Conservation (phyloP, 2,113 vertebrate genomes). For the Oncorhynchus gorbuscha region DNA sequence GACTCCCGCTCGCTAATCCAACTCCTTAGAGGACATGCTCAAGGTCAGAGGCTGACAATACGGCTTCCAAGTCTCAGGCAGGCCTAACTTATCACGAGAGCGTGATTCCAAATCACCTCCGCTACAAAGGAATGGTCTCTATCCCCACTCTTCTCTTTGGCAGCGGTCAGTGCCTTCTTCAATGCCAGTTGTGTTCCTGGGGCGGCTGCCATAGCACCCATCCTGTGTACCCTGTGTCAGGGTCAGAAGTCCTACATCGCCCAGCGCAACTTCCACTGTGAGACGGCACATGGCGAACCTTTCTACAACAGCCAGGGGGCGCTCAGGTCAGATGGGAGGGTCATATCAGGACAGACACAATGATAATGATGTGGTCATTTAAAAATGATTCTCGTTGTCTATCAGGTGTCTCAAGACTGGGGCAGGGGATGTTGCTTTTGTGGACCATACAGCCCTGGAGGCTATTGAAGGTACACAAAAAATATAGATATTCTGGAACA, state of each 20-base stretch:
- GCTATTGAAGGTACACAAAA: slow-evolving; percentile 73
- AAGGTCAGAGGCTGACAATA: neutral
- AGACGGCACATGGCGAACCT: slow-evolving; percentile 82
- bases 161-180: slow-evolving; percentile 82
- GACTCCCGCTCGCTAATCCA: no score
- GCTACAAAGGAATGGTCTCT: neutral
- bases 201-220: slow-evolving; percentile 69
- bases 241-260: slow-evolving; percentile 83
- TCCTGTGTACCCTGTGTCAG: slow-evolving; percentile 79
- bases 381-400: slow-evolving; percentile 8
- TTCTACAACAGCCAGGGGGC: slow-evolving; percentile 87
- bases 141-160: neutral
- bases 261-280: slow-evolving; percentile 84
- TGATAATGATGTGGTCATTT: no score
- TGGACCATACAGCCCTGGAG: slow-evolving; percentile 81
- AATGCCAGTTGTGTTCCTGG: slow-evolving; percentile 86
- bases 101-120: neutral
- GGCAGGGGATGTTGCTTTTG: slow-evolving; percentile 84
- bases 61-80: neutral
- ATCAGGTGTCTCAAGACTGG: slow-evolving; percentile 80
- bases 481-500: no score
- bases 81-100: neutral
- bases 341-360: neutral
- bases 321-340: slow-evolving; percentile 75
- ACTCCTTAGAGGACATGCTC: neutral